These are phyloP conservation scores for Myotis brandtii DNA, from an alignment of 2,113 vertebrate species.

Conservation along the genomic window DNA sequence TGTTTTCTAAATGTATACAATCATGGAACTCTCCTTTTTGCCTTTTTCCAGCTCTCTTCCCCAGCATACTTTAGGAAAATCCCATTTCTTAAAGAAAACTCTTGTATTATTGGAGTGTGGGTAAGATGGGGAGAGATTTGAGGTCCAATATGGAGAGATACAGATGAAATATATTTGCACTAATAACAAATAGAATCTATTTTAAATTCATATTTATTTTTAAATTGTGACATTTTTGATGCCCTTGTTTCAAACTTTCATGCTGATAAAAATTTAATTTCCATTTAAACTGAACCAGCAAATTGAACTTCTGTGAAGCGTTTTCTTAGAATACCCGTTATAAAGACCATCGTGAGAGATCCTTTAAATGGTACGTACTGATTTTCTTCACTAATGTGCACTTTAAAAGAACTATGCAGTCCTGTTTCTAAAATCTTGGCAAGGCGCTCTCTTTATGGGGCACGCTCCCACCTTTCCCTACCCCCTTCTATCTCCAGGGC, in stretches of 20 bases:
- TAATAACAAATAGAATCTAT: not conserved
- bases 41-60: not conserved
- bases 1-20: not conserved
- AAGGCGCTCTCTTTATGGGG: not conserved
- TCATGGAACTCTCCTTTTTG: not conserved
- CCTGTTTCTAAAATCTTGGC: not conserved
- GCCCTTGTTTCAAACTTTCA: not conserved
- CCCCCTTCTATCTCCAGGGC: not conserved
- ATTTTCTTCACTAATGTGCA: conserved; percentile 17
- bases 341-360: not conserved
- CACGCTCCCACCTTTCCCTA: not conserved
- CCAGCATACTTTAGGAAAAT: not conserved
- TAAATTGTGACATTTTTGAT: not conserved
- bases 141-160: not conserved
- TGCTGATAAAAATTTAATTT: not conserved
- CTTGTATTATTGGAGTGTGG: not conserved
- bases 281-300: not conserved
- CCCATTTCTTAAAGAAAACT: not conserved
- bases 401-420: conserved; percentile 41
- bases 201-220: conserved; percentile 9
- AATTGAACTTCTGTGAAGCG: not conserved
- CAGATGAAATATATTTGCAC: not conserved
- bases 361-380: conserved; percentile 26
- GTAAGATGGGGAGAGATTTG: not conserved
- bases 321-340: not conserved